A percentile compares a stretch with the other conserved stretches of the same genome.
These are phyloP conservation scores for Cantharis lateralis DNA, from an alignment of 2,888 invertebrate species.

Conservation along the genomic window DNA sequence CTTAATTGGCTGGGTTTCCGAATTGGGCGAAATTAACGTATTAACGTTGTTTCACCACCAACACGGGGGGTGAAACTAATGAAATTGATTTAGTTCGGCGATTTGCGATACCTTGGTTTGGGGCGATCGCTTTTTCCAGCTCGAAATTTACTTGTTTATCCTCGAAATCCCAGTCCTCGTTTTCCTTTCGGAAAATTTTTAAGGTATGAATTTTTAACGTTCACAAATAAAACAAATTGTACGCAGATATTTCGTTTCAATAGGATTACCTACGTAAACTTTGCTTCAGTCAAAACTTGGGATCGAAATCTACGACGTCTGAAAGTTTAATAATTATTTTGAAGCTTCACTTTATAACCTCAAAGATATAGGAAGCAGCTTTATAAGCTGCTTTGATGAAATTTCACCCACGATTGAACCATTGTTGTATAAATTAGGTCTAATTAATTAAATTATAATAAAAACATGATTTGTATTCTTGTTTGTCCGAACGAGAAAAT, in stretches of 20 bases:
- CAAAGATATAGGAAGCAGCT: not conserved
- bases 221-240: not conserved
- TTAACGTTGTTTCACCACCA: not conserved
- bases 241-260: not conserved
- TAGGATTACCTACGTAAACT: not conserved
- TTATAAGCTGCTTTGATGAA: slow-evolving; percentile 2
- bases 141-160: not conserved
- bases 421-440: not conserved
- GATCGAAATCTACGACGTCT: not conserved
- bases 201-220: not conserved
- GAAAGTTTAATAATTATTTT: slow-evolving; percentile 1
- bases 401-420: not conserved
- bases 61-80: not conserved
- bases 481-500: not conserved
- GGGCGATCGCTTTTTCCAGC: not conserved
- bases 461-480: not conserved
- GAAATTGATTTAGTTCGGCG: not conserved
- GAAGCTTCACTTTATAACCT: not conserved
- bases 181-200: not conserved
- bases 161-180: too few species aligned
- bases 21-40: not conserved
- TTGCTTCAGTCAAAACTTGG: not conserved
- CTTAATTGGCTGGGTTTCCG: not conserved
- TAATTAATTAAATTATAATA: not conserved
- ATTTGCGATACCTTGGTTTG: not conserved